These are phyloP conservation scores for Hormaphis cornu DNA, from an alignment of 1,140 invertebrate species.

Conservation along the genomic window DNA sequence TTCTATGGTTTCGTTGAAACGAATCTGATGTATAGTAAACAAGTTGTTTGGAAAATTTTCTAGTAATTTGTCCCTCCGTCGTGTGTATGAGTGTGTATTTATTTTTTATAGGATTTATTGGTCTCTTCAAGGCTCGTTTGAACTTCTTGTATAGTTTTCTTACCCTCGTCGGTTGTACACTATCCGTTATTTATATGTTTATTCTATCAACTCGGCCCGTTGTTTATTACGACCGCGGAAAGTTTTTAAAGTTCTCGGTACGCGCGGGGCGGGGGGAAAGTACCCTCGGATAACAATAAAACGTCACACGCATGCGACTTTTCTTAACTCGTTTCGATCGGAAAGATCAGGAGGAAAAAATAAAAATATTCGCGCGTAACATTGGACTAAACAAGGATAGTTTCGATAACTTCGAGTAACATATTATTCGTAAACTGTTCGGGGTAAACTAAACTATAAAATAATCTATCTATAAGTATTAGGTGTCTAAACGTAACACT, in stretches of 20 bases:
- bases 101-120: background rate
- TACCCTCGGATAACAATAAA: constrained; percentile 9
- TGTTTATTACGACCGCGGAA: constrained; percentile 21
- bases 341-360: background rate
- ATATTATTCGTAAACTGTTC: no score
- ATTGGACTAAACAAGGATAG: constrained; percentile 1
- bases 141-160: constrained; percentile 18
- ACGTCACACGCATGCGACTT: background rate
- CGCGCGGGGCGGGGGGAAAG: constrained; percentile 12
- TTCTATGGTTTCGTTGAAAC: no score
- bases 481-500: no score
- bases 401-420: constrained; percentile 1
- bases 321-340: background rate
- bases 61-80: constrained; percentile 13
- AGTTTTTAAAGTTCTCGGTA: constrained; percentile 27
- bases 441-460: no score
- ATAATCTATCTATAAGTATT: no score
- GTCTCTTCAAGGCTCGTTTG: background rate
- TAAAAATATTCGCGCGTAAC: constrained; percentile 11
- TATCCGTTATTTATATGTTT: constrained; percentile 31
- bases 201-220: constrained; percentile 28
- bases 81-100: no score
- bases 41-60: no score
- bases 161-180: constrained; percentile 4
- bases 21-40: no score